Base-by-base conservation (phyloP, 2,113 vertebrate genomes). In the Thalassoma bifasciatum region DNA sequence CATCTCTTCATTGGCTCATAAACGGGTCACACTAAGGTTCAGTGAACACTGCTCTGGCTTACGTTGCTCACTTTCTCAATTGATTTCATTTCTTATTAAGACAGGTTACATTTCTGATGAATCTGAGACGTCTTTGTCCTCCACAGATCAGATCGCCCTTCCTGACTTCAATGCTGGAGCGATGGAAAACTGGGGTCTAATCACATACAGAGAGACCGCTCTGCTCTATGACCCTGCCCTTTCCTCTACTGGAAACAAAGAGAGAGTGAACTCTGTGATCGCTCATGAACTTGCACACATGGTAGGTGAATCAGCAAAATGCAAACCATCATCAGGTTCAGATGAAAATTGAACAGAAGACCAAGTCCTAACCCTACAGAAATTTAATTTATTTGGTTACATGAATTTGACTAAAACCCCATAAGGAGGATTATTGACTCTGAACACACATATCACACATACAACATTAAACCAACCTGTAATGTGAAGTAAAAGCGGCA, bases 121-220 rank as follows among this genome's bases (percentile, higher is more conserved):
- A 11, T 24, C 47, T 26, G 36, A 44, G 10, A 23, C 51, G 14
- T 68, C 10, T 13, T 47, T 64, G n/a, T 9, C 37, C 23, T 56
- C 52, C 51, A 16, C 81, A 99, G 98, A 99, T 89, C 98, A 99
- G 93, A 93, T 99, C 0, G 97, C 88, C 14, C 90, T 99, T 75
- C 98, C 97, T 0, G 98, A 99, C 86, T 99, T 99, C 83, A 92
- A 92, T 0, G 95, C 96, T 0, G 98, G 98, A 0, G 98, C 97
- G 0, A 99, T 99, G 98, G 98, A 99, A 91, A 99, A 99, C 93
- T 99, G 98, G 98, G 98, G 98, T 8, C 94, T 99, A 58, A 80
- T 99, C 79, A 98, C 96, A 4, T 99, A 99, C 91, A 92, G 98
- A 44, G 98, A 99, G 89, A 97, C 90, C 0, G 79, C 96, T 0